Base-by-base conservation (phyloP, 2,797 vertebrate species). In the Gymnoscopelus microlampas region DNA sequence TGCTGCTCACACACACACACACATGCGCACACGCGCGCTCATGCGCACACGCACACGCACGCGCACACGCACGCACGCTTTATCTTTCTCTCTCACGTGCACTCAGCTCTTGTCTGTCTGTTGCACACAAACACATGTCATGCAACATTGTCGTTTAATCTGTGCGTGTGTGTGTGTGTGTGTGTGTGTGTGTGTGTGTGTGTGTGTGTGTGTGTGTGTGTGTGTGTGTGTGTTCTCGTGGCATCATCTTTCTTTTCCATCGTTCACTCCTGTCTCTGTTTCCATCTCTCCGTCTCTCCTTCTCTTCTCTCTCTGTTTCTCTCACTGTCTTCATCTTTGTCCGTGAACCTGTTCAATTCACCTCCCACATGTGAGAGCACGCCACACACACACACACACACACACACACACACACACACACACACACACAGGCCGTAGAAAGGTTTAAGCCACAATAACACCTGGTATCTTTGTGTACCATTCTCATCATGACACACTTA, bases 391-490 rank as follows among this genome's bases (percentile, higher is more conserved):
- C 47, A 48, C 47, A 12, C 47, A 48, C 12, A 12, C 3, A 48
- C 47, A 48, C 47, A 48, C 47, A 15, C 14, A 53, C 53, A 53
- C 53, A 53, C 53, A 15, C 53, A 15, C 19, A 10, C 23, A 56
- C 56, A 35, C 29, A 35, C 56, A 35, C 29, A 35, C 13, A 58
- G 12, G n/a, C 29, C 5, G 12, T 11, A 9, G 13, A n/a, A 12
- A 24, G n/a, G 2, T 12, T 39, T 73, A 80, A 76, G 80, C 78
- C 82, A 79, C 80, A 58, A 77, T 73, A 87, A 80, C 87, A 89
- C 83, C 85, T 89, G 85, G 85, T 60, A 14, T 87, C 80, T 83
- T 85, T 79, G 81, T 82, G 39, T 44, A 44, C 39, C 8, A 10
- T 9, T 44, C 9, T 44, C 8, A 10, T 44, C 39, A 8, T 44